A percentile compares a stretch with the other conserved stretches of the same genome.
phyloP scores from a whole-genome alignment of 2,113 vertebrate species.

The Peromyscus maniculatus region DNA sequence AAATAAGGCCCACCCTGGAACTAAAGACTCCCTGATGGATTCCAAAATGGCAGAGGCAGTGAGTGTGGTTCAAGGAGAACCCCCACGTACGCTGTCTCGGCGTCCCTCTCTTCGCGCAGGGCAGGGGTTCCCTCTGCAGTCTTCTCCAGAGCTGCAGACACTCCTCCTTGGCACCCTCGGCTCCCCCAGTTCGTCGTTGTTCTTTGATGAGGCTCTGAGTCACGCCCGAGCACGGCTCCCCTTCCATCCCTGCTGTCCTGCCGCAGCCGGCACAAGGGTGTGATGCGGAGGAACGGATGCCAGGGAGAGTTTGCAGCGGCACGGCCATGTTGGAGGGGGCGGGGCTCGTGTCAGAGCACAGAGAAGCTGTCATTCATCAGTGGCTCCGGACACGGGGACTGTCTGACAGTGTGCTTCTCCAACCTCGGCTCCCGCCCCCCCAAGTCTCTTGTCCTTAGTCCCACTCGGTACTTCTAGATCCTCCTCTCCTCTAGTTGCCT shows the following conservation, averaged over 20 bases:
- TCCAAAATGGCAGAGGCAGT: background rate
- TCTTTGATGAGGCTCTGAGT: conserved; percentile 41
- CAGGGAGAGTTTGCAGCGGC: background rate
- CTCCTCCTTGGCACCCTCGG: background rate
- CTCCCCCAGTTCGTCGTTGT: background rate
- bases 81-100: background rate
- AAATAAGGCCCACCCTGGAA: background rate
- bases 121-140: background rate
- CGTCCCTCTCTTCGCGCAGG: background rate
- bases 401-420: background rate
- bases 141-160: background rate
- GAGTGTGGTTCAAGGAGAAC: background rate
- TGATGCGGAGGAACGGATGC: background rate
- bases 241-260: background rate
- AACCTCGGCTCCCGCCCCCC: background rate
- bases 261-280: background rate
- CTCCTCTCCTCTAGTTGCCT: background rate
- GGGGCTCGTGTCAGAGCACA: background rate
- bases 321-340: background rate
- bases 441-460: background rate
- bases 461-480: background rate
- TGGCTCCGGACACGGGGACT: background rate
- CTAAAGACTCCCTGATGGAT: background rate
- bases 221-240: conserved; percentile 34
- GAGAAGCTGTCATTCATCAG: background rate